A percentile compares a stretch with the other conserved stretches of the same genome.
Evolutionary conservation across 2,888 invertebrate genomes (phyloP).

Genomic region (Agriopis marginaria): DNA sequence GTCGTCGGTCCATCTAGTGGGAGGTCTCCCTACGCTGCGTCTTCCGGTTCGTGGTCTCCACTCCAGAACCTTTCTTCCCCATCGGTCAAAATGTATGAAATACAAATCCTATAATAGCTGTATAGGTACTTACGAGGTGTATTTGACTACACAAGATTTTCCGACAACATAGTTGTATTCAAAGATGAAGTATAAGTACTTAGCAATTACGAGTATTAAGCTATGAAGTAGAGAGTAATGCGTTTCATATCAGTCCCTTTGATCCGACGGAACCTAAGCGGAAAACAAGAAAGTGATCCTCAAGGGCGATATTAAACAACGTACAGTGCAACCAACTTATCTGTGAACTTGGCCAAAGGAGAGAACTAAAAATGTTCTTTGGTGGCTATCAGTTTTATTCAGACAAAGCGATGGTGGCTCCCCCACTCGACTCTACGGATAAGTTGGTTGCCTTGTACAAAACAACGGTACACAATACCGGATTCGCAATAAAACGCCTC

Average conservation of each 20-base stretch:
- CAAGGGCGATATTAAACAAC: constrained; percentile 43
- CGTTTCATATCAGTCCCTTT: constrained; percentile 28
- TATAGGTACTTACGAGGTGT: too few relatives aligned
- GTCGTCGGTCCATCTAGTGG: too few relatives aligned
- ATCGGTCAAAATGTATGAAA: too few relatives aligned
- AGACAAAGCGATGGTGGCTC: neutral
- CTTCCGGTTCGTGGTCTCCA: too few relatives aligned
- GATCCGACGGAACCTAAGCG: constrained; percentile 28
- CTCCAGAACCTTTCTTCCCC: too few relatives aligned
- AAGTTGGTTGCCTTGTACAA: neutral
- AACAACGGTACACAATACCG: constrained; percentile 38
- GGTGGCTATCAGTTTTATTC: neutral
- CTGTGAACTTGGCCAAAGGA: neutral
- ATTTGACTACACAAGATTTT: too few relatives aligned
- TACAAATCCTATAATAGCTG: too few relatives aligned
- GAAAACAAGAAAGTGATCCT: constrained; percentile 33
- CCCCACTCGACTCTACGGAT: neutral
- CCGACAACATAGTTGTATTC: neutral
- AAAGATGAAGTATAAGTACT: neutral
- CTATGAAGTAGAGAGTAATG: constrained; percentile 14
- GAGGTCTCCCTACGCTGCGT: too few relatives aligned
- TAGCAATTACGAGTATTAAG: constrained; percentile 9
- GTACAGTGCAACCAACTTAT: neutral
- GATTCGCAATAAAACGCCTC: constrained; percentile 40
- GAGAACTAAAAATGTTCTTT: neutral